Base-by-base conservation (phyloP, 2,797 vertebrate species). In the Antennarius maculatus region DNA sequence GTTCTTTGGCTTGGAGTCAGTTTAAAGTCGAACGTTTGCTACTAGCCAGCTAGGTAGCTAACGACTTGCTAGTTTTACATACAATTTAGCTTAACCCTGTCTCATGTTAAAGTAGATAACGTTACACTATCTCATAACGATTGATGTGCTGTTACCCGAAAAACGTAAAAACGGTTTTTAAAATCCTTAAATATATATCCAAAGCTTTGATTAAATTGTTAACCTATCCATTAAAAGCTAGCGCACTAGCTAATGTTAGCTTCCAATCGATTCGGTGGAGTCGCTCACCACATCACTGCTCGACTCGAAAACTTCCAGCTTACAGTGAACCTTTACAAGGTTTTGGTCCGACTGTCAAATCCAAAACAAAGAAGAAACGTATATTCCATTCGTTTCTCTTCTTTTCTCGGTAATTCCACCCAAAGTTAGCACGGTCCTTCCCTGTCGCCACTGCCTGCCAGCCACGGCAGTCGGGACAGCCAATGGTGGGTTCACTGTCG, bases 211-310 rank as follows among this genome's bases (percentile, higher is more conserved):
- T 56, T 47, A 77, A 76, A 15, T 66, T 43, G 67, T 64, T 53
- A 66, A 69, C 77, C 69, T 84, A 39, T 61, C 64, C 39, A 65
- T 65, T 68, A 54, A 39, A 46, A 52, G 63, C 79, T 88, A 84
- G 85, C 86, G 2, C 59, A 2, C 31, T 1, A 8, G 88, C 83
- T 89, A 88, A 52, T 69, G 65, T 77, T 89, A 91, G 88, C 89
- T 84, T 85, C 84, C 78, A 71, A 78, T 81, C 58, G 71, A 50
- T 53, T 69, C 67, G 59, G 64, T 34, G 76, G 48, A 83, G 90
- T 86, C 86, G 89, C 88, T 92, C 91, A 91, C 89, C 91, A 90
- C 88, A 89, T 88, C 88, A 64, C 68, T 34, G 74, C 46, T 64
- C 65, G 51, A 18, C 54, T 71, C 63, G 41, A 39, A 81, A 78